Evolutionary conservation across 2,113 vertebrate genomes (phyloP), one percentile per base, ranked within the genome.

Genomic region (Podocnemis expansa): DNA sequence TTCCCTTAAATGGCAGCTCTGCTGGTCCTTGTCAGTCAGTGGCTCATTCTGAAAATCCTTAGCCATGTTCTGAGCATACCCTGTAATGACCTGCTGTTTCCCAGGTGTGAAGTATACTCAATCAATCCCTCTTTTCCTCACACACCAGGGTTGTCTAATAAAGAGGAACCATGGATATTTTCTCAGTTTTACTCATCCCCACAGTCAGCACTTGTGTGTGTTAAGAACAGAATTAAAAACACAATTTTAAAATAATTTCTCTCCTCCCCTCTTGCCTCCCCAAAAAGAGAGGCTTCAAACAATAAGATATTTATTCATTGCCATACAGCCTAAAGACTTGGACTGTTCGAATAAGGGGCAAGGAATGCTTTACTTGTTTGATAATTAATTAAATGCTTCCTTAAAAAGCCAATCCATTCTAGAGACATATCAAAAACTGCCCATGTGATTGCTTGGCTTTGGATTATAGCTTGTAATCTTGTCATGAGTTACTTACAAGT

Each of bases 151-250:
- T 2, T 38, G 85, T 5, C 75, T 17, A 95, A 84, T 96, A 94
- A 55, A 80, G 67, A 49, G 41, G 43, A 80, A 75, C 41, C 3
- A 73, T 29, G 41, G 55, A n/a, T 58, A 67, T 29, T 49, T 22
- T 67, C 63, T 38, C 67, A 76, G 94, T 94, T 96, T 96, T 96
- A 96, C 92, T 96, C 95, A 94, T 95, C 92, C 91, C 88, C 90
- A 86, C 81, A 29, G 80, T 84, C 91, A 93, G 89, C 56, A 95
- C 52, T 13, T 22, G 43, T 31, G 14, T 82, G 49, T 43, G 67
- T 22, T 45, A 67, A 55, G 41, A 24, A 45, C 38, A 84, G 52
- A 93, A 91, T 89, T 88, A 85, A 88, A 63, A 95, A 38, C 85
- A 4, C 10, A 6, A 29, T 56, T 94, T 97, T 93, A 11, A 87